Evolutionary conservation across 2,888 invertebrate species (phyloP).

Genomic region (Cataglyphis rosenhaueri): DNA sequence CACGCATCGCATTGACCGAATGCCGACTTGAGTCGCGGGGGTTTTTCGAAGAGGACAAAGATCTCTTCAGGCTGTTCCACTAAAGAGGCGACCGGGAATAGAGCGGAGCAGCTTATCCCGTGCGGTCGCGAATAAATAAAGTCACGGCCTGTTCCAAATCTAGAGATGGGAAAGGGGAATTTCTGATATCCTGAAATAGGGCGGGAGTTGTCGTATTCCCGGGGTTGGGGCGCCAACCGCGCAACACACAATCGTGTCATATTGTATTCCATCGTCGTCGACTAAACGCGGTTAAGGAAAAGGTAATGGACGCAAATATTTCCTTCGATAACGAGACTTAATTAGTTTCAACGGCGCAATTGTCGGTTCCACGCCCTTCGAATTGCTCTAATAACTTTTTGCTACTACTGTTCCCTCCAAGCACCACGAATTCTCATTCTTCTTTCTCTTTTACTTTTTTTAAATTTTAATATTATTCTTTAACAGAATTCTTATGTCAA

Average conservation of each 20-base stretch:
- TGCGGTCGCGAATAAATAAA: slow-evolving; percentile 54
- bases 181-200: slow-evolving; percentile 37
- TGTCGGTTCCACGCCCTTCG: slow-evolving; percentile 18
- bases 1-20: slow-evolving; percentile 23
- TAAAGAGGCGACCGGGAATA: slow-evolving; percentile 10
- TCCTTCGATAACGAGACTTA: slow-evolving; percentile 41
- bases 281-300: slow-evolving; percentile 17
- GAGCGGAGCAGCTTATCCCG: slow-evolving; percentile 35
- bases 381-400: slow-evolving; percentile 31
- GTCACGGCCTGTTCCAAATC: slow-evolving; percentile 42
- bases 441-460: background rate
- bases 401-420: background rate
- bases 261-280: slow-evolving; percentile 27
- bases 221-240: background rate
- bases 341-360: slow-evolving; percentile 45
- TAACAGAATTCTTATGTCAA: background rate
- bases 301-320: slow-evolving; percentile 44
- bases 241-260: background rate
- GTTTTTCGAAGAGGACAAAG: background rate
- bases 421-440: background rate
- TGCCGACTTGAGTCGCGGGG: background rate
- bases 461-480: background rate
- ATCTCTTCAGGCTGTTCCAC: background rate
- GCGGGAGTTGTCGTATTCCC: background rate
- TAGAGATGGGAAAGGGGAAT: slow-evolving; percentile 12